phyloP scores from a whole-genome alignment of 2,797 vertebrate species.

The Heterohyrax brucei region DNA sequence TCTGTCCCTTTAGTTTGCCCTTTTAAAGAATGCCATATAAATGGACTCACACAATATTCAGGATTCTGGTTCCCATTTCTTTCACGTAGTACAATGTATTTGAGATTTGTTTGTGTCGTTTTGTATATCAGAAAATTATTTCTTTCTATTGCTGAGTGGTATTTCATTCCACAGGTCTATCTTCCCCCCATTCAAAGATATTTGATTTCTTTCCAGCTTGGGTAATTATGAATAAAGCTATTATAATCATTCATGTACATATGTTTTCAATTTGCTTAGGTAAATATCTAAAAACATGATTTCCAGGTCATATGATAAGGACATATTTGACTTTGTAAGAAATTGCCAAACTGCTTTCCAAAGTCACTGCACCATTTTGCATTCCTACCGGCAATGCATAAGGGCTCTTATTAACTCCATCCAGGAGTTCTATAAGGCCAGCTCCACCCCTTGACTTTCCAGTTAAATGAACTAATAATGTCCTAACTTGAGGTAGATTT shows the following conservation, averaged over 20 bases:
- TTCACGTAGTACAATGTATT: background rate
- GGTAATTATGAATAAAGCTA: background rate
- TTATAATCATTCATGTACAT: too few species aligned
- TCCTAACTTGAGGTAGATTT: background rate
- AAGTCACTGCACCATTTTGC: background rate
- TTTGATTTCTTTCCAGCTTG: background rate
- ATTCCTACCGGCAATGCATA: background rate
- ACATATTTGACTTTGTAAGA: background rate
- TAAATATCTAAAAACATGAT: constrained; percentile 4
- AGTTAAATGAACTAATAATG: constrained; percentile 2
- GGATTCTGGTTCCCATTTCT: background rate
- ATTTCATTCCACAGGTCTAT: background rate
- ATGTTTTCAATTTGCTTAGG: background rate
- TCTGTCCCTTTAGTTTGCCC: too few species aligned
- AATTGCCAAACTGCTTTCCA: constrained; percentile 15
- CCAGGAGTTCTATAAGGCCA: background rate
- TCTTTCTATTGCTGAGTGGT: too few species aligned
- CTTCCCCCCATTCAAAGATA: background rate
- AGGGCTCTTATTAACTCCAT: background rate
- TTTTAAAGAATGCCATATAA: too few species aligned
- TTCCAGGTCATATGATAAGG: background rate
- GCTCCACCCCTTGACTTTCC: background rate
- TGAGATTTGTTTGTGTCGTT: background rate
- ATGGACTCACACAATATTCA: too few species aligned
- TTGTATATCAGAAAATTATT: background rate